phyloP scores from a whole-genome alignment of 2,888 invertebrate genomes.

The Pachymerium ferrugineum region DNA sequence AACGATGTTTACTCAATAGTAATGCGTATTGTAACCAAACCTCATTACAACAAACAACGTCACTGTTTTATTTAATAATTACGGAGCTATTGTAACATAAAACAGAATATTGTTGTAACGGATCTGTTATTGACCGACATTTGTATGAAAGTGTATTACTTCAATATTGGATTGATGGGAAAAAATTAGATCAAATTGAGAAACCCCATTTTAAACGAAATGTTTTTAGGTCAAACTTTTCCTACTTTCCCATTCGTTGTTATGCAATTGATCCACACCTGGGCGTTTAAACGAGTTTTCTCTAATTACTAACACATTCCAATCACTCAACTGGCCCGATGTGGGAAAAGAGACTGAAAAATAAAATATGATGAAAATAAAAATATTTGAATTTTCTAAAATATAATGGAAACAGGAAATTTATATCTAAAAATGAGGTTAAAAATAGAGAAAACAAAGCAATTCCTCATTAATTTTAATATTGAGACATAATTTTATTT shows the following conservation, averaged over 20 bases:
- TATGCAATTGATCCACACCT: conserved; percentile 3
- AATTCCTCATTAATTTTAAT: too few relatives aligned
- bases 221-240: conserved; percentile 23
- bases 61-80: not conserved
- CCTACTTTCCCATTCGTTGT: not conserved
- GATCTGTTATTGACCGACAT: not conserved
- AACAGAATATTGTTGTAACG: not conserved
- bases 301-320: not conserved
- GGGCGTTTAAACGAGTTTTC: not conserved
- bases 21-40: not conserved
- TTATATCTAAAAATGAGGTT: too few relatives aligned
- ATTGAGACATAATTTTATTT: too few relatives aligned
- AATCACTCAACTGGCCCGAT: too few relatives aligned
- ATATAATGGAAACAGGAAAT: not conserved
- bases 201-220: not conserved
- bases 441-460: too few relatives aligned
- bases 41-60: not conserved
- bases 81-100: not conserved
- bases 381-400: not conserved
- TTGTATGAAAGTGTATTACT: not conserved
- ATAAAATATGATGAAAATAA: not conserved
- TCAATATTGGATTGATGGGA: not conserved
- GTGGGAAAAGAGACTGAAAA: too few relatives aligned
- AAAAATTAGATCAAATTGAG: not conserved
- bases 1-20: not conserved